These are phyloP conservation scores for Caenorhabditis inopinata DNA, from an alignment of 1,140 invertebrate species.

Conservation along the genomic window DNA sequence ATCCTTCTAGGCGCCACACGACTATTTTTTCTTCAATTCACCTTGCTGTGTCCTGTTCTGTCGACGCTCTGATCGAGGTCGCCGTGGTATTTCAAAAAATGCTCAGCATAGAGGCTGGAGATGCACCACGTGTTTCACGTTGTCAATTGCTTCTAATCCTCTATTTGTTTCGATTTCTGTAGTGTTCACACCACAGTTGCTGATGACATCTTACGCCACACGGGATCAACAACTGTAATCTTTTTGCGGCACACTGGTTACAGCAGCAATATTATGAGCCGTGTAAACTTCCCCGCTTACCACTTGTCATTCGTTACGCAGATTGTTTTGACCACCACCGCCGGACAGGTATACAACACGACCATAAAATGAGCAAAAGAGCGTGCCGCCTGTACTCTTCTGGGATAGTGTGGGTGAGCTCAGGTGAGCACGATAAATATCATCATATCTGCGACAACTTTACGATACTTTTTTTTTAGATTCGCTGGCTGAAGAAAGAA, in stretches of 20 bases:
- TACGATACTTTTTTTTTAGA: neutral
- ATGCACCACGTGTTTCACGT: no score
- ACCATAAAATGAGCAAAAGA: neutral
- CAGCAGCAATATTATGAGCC: constrained; percentile 1
- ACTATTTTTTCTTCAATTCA: no score
- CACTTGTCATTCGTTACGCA: constrained; percentile 6
- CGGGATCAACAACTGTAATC: neutral
- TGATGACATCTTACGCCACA: constrained; percentile 30
- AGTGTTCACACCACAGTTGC: no score
- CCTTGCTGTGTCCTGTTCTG: no score
- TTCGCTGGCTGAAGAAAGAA: no score
- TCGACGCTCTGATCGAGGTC: no score
- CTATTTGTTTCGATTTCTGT: no score
- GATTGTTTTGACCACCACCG: neutral
- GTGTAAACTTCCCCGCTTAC: neutral
- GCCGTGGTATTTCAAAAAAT: no score
- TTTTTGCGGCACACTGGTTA: constrained; percentile 6
- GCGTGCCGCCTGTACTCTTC: neutral
- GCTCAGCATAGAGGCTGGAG: no score
- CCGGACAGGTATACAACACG: neutral
- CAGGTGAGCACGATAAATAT: neutral
- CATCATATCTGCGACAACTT: neutral
- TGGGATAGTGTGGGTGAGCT: no score
- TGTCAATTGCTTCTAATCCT: no score
- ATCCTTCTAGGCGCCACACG: no score